Evolutionary conservation across 2,888 invertebrate species (phyloP).

Genomic region (Oscheius sp.): DNA sequence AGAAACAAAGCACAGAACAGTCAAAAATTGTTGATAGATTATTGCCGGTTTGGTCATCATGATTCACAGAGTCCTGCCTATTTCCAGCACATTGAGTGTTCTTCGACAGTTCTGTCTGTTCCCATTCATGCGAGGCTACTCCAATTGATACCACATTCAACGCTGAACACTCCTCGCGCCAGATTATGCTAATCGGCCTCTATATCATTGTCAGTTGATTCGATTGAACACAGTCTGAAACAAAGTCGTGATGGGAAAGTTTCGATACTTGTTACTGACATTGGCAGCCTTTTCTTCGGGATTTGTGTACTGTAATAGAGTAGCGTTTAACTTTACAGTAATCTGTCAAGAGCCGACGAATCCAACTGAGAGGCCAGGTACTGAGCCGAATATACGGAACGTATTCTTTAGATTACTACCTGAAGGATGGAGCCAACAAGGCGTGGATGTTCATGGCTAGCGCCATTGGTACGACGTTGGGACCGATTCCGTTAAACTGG

Average conservation of each 20-base stretch:
- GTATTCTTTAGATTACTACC: constrained; percentile 48
- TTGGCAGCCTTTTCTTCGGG: constrained; percentile 9
- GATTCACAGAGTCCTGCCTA: no score
- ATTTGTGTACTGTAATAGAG: constrained; percentile 53
- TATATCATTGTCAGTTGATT: no score
- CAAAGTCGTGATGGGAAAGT: constrained; percentile 2
- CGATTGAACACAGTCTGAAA: no score
- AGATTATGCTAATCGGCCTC: no score
- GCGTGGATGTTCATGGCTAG: constrained; percentile 59
- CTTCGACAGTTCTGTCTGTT: no score
- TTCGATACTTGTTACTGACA: constrained; percentile 18
- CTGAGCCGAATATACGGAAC: not conserved
- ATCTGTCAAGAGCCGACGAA: constrained; percentile 54
- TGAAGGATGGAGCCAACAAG: constrained; percentile 44
- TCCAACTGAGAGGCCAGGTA: constrained; percentile 35
- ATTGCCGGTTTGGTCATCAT: no score
- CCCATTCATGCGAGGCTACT: no score
- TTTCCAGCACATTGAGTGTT: no score
- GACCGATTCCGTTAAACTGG: constrained; percentile 50
- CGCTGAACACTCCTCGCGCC: no score
- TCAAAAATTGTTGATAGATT: no score
- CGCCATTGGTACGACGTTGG: constrained; percentile 56
- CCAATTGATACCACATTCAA: no score
- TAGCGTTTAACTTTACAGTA: constrained; percentile 54
- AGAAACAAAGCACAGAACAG: no score